Conservation (phyloP, 2,797 vertebrate species). For the Tamandua tetradactyla region DNA sequence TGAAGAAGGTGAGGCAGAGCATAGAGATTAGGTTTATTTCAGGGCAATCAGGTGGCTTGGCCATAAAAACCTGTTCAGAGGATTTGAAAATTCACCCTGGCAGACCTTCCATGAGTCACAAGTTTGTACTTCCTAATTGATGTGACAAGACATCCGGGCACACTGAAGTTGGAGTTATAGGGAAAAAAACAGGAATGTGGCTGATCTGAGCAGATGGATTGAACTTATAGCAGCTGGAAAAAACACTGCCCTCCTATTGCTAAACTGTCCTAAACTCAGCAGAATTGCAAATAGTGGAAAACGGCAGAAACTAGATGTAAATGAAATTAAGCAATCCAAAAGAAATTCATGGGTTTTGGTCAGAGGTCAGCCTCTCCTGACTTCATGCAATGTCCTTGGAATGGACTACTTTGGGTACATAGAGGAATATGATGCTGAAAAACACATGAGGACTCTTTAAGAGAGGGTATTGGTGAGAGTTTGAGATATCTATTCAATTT, state of each 20-base stretch:
- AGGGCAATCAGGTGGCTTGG: background rate
- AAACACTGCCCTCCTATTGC: background rate
- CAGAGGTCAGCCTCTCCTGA: background rate
- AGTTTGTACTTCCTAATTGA: constrained; percentile 46
- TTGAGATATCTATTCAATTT: background rate
- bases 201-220: background rate
- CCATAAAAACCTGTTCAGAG: constrained; percentile 47
- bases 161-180: background rate
- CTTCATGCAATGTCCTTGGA: background rate
- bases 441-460: background rate
- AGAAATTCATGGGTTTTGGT: background rate
- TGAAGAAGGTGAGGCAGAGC: constrained; percentile 60
- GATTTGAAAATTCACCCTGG: constrained; percentile 52
- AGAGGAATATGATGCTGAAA: background rate
- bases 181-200: background rate
- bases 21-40: constrained; percentile 33
- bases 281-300: background rate
- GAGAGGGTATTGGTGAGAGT: background rate
- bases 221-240: background rate
- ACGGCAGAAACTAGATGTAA: background rate
- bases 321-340: background rate
- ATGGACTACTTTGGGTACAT: background rate
- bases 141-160: constrained; percentile 46
- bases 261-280: background rate
- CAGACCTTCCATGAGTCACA: constrained; percentile 36